Evolutionary conservation across 2,113 vertebrate genomes (phyloP).

Genomic region (Asarcornis scutulata): DNA sequence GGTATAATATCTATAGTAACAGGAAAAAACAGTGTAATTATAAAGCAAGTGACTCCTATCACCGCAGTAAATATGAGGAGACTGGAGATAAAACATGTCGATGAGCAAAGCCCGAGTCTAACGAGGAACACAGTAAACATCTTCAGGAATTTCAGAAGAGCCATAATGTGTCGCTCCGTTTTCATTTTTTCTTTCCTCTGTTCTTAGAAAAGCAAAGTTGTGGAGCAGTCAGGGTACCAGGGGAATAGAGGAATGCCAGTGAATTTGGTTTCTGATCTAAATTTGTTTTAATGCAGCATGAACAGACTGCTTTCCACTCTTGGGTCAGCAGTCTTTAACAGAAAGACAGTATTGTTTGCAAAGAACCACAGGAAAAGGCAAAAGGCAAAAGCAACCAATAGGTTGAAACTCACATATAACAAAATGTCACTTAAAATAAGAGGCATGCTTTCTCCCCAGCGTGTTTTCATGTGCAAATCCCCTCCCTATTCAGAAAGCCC

Average conservation of each 20-base stretch:
- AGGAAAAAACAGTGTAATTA: not conserved
- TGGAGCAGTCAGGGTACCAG: slow-evolving; percentile 70
- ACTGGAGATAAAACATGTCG: not conserved
- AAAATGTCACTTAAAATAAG: slow-evolving; percentile 38
- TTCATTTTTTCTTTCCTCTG: slow-evolving; percentile 62
- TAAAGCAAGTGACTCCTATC: slow-evolving; percentile 3
- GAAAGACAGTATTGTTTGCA: slow-evolving; percentile 64
- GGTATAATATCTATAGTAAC: slow-evolving; percentile 35
- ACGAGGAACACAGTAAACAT: slow-evolving; percentile 38
- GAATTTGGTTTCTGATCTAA: slow-evolving; percentile 74
- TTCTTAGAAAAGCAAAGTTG: slow-evolving; percentile 78
- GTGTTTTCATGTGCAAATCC: slow-evolving; percentile 42
- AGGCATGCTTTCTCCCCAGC: not conserved
- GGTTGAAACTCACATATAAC: slow-evolving; percentile 4
- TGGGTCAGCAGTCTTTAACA: slow-evolving; percentile 66
- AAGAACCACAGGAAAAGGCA: slow-evolving; percentile 62
- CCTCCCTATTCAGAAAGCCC: slow-evolving; percentile 28
- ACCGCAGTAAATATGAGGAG: not conserved
- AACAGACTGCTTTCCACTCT: slow-evolving; percentile 73
- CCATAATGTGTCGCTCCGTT: slow-evolving; percentile 51
- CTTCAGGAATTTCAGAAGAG: slow-evolving; percentile 63
- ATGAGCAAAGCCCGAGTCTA: not conserved
- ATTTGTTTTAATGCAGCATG: slow-evolving; percentile 74
- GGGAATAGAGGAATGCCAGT: slow-evolving; percentile 79
- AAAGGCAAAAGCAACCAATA: slow-evolving; percentile 65